Evolutionary conservation across 2,797 vertebrate genomes (phyloP), one percentile per base, ranked within the genome.

Genomic region (Pantherophis vulpinus): DNA sequence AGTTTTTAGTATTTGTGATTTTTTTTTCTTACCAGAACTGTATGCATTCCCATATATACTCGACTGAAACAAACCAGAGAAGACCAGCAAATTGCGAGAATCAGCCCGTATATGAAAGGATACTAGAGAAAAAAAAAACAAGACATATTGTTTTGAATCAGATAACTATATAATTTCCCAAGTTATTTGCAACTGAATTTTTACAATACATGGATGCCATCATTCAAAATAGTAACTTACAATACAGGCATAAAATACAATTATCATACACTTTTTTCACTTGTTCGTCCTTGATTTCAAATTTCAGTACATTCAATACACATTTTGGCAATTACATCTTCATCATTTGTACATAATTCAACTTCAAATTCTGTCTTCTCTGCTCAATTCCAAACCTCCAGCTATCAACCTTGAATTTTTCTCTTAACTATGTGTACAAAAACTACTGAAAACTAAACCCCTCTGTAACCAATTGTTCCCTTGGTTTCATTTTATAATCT

Each of bases 41-140:
- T 99, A 98, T 99, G 99, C 99, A 99, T 99, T 66, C 99, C 99
- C 99, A 99, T 98, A 98, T 99, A 99, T 97, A 99, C 97, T 56
- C 99, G 98, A 97, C 99, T 99, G 93, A 98, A 96, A 94, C 99
- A 99, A 97, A 99, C 99, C 97, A 99, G 97, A 94, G 98, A 96
- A 97, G 98, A 99, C 99, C 99, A 99, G 98, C 97, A 98, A 93
- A 98, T 96, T 14, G 98, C 98, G 96, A 99, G 95, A 94, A 97
- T 95, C 96, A 99, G 97, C 94, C 99, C 99, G 93, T 98, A 97
- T 0, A 97, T 2, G 96, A 98, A 96, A 1, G 99, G 98, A 97
- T 99, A 99, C 99, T 99, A 94, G 91, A 87, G 89, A 47, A 42
- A 55, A 56, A 56, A 92, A n/a, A 9, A 61, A 27, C 10, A 93